Percentiles rank a stretch among this genome's conserved stretches.
Conservation (phyloP, 1,140 invertebrate genomes). For the Aphaenogaster floridana region DNA sequence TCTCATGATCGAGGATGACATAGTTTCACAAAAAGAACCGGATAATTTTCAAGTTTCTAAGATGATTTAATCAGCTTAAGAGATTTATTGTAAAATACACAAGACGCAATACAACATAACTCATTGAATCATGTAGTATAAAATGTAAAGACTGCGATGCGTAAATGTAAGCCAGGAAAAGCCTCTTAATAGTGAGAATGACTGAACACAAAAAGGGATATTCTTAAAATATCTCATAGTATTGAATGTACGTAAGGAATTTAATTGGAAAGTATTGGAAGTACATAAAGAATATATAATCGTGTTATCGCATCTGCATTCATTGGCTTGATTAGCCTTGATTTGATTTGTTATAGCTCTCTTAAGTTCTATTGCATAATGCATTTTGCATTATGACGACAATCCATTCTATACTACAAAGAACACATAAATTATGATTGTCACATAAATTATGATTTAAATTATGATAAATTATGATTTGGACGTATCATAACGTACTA, state of each 20-base stretch:
- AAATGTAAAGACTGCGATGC: neutral
- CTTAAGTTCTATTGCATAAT: neutral
- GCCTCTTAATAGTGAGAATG: neutral
- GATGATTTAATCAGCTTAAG: neutral
- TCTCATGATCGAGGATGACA: neutral
- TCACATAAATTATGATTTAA: neutral
- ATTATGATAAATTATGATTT: neutral
- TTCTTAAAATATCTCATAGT: neutral
- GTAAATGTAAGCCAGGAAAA: neutral
- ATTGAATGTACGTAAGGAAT: neutral
- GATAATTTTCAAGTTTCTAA: constrained; percentile 7
- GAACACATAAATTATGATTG: constrained; percentile 1
- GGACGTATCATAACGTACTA: neutral
- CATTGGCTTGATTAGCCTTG: neutral
- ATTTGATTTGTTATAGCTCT: constrained; percentile 15
- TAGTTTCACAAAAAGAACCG: constrained; percentile 23
- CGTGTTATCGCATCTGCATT: neutral
- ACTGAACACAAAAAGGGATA: neutral
- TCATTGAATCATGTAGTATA: neutral
- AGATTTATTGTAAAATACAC: constrained; percentile 3
- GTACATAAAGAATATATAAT: neutral
- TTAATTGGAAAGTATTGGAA: constrained; percentile 8
- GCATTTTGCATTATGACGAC: neutral
- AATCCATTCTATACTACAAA: neutral
- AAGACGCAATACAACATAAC: neutral